Evolutionary conservation across 1,140 invertebrate species (phyloP), one percentile per base, ranked within the genome.

Genomic region (Penaeus vannamei): DNA sequence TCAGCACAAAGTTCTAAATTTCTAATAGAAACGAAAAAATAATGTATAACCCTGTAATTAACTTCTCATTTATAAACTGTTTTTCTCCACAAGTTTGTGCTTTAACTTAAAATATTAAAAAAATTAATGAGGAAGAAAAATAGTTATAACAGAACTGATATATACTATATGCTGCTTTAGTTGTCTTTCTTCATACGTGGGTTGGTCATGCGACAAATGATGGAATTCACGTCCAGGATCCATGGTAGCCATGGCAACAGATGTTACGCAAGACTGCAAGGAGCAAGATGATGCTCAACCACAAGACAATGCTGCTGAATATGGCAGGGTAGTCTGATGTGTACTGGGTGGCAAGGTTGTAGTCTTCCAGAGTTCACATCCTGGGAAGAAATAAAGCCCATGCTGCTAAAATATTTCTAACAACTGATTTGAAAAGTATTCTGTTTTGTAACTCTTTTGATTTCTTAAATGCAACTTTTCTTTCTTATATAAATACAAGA

Each of bases 171-270:
- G 53, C 12, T 53, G 53, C 53, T 92, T 96, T 97, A 98, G 93
- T 98, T 97, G 91, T 99, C 98, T 93, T 99, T 99, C 95, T 99
- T 99, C 95, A 98, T 97, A 90, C 97, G 98, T 22, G 91, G 91
- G 92, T 96, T 98, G 14, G 98, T 99, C 97, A 99, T 98, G 91
- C 98, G 95, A 93, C 99, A 99, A 93, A 99, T 99, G 92, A 99
- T 98, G 62, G 98, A 99, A 93, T n/a, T 99, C 98, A 89, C 97
- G 95, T 90, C 98, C 98, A 77, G 98, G 98, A 94, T 99, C 98
- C 97, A 99, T 99, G 92, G 96, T 95, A 92, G 96, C 97, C 92
- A 99, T 98, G 64, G 96, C 95, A 90, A 98, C 96, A 91, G 94
- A 95, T 91, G 98, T 96, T 53, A 96, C 96, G n/a, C 80, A 98